Evolutionary conservation across 2,888 invertebrate species (phyloP).

Genomic region (Dasypogon diadema): DNA sequence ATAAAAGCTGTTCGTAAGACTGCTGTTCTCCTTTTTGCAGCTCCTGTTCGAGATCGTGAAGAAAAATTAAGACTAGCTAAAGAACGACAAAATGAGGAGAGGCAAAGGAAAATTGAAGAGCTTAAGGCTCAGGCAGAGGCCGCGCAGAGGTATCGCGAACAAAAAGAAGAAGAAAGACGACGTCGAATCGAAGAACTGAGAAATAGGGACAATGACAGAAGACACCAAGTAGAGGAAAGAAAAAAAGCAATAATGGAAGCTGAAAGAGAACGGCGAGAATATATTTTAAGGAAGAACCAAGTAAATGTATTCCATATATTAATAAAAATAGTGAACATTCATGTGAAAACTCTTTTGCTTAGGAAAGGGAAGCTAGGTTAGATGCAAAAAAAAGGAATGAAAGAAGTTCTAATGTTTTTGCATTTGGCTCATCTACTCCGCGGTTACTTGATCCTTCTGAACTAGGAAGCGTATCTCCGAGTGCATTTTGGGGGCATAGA

Average conservation of each 20-base stretch:
- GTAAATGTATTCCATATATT: constrained; percentile 57
- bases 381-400: constrained; percentile 85
- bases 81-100: constrained; percentile 90
- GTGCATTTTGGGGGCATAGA: constrained; percentile 84
- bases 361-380: constrained; percentile 83
- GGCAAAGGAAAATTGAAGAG: constrained; percentile 89
- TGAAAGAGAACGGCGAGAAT: constrained; percentile 87
- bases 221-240: constrained; percentile 84
- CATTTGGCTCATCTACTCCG: constrained; percentile 93
- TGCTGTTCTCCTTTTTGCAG: no score
- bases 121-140: constrained; percentile 89
- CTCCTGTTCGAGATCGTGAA: constrained; percentile 70
- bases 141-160: constrained; percentile 90
- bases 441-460: constrained; percentile 87
- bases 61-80: constrained; percentile 81
- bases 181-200: constrained; percentile 86
- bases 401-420: constrained; percentile 81
- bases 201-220: constrained; percentile 79
- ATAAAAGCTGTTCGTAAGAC: no score
- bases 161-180: constrained; percentile 87
- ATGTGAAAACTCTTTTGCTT: not conserved
- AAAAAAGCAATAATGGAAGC: constrained; percentile 91
- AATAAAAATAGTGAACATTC: not conserved
- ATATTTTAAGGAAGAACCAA: constrained; percentile 85
- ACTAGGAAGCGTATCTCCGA: constrained; percentile 71